Base-by-base conservation (phyloP, 2,113 vertebrate genomes). In the Sardina pilchardus region DNA sequence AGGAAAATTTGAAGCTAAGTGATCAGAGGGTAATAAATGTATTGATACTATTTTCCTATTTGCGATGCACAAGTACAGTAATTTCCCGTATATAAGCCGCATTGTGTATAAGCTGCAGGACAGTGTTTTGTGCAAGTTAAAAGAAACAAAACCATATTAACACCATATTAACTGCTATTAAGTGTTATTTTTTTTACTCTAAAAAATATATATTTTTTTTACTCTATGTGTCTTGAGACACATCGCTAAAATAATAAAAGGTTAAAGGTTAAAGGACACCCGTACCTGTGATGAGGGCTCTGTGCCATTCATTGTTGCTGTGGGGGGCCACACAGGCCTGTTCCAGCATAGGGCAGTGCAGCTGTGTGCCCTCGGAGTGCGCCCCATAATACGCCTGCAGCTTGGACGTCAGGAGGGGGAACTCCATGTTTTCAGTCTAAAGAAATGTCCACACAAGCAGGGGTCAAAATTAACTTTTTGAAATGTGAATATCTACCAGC, bases 281-380 rank as follows among this genome's bases (percentile, higher is more conserved):
- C 93, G 90, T 93, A 99, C 98, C 97, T 89, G 90, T 92, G 84
- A 98, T 93, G 90, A 94, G 93, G 84, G 96, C 97, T 93, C 97
- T 95, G 90, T 94, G 97, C 98, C 98, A 99, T 82, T 92, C 81
- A 67, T 94, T 93, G 92, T 97, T 95, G 24, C 96, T 90, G 87
- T 93, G 96, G 83, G 92, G 93, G 50, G 97, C 97, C 47, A 97
- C 88, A 80, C 96, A 98, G n/a, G 96, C 93, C 91, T 99, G 96
- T 83, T 94, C 94, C 47, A 96, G 90, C 87, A 93, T 82, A 19
- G 97, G 97, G 85, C 92, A 95, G 89, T 93, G 90, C 82, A 99
- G 90, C 89, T 91, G 89, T 44, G 96, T 90, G 30, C 88, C 83
- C 85, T 43, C 83, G 88, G 71, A 86, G 36, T 81, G 91, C 86